Evolutionary conservation across 2,888 invertebrate genomes (phyloP).

Genomic region (Trachelus tabidus): DNA sequence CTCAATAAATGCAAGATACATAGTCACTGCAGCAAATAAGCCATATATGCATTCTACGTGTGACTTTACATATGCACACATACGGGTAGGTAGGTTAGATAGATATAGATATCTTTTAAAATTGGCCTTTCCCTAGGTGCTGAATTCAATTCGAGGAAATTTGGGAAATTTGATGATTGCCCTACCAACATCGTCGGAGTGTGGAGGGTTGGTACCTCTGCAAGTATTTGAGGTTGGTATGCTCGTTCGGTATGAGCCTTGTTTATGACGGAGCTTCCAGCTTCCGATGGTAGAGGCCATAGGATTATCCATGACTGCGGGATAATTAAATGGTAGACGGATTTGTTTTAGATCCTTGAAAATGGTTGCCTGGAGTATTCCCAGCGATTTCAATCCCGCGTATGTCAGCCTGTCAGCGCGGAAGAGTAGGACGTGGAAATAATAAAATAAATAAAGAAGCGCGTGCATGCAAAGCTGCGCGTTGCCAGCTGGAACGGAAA

Average conservation of each 20-base stretch:
- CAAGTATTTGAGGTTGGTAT: neutral
- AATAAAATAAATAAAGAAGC: neutral
- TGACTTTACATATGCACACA: neutral
- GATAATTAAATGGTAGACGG: neutral
- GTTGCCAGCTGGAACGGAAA: neutral
- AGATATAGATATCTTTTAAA: neutral
- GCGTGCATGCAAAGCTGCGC: neutral
- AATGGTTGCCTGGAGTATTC: neutral
- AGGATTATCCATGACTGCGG: neutral
- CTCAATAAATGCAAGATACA: neutral
- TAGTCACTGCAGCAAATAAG: neutral
- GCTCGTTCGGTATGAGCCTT: neutral
- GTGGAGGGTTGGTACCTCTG: neutral
- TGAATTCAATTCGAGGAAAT: neutral
- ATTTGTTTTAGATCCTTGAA: neutral
- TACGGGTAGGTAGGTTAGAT: neutral
- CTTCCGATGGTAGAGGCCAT: neutral
- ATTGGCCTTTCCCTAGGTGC: neutral
- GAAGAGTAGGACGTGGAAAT: neutral
- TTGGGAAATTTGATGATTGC: neutral
- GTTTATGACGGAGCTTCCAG: neutral
- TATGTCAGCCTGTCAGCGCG: neutral
- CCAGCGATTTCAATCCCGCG: neutral
- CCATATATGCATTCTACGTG: neutral
- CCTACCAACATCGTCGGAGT: neutral